These are phyloP conservation scores for Athripsodes cinereus DNA, from an alignment of 2,888 invertebrate species.

Conservation along the genomic window DNA sequence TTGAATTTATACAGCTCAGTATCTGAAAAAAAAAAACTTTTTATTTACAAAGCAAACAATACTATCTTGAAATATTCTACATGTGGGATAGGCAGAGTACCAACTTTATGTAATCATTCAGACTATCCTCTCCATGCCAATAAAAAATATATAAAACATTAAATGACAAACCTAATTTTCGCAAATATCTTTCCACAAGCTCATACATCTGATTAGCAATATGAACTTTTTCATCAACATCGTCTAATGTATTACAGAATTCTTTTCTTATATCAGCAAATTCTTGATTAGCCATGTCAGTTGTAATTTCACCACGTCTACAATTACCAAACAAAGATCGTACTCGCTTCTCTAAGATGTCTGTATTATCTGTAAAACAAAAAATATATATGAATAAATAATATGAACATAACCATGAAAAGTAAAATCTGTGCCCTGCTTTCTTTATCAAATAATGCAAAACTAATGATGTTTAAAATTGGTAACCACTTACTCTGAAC, in stretches of 20 bases:
- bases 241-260: slow-evolving; percentile 86
- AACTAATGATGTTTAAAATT: not conserved
- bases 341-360: slow-evolving; percentile 85
- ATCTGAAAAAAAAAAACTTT: slow-evolving; percentile 45
- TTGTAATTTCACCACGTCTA: slow-evolving; percentile 66
- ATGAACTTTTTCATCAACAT: slow-evolving; percentile 94
- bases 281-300: slow-evolving; percentile 71
- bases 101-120: too few species aligned
- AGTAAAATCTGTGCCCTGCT: too few species aligned
- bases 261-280: slow-evolving; percentile 79
- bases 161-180: slow-evolving; percentile 82
- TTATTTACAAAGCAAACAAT: not conserved
- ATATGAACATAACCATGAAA: too few species aligned
- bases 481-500: slow-evolving; percentile 81
- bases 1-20: slow-evolving; percentile 95
- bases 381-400: not conserved
- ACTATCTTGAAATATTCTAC: too few species aligned
- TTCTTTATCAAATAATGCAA: too few species aligned
- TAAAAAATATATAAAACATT: too few species aligned
- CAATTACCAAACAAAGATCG: slow-evolving; percentile 82
- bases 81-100: too few species aligned
- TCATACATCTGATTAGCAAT: slow-evolving; percentile 93
- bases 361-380: slow-evolving; percentile 68
- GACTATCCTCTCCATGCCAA: too few species aligned
- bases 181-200: slow-evolving; percentile 85